These are phyloP conservation scores for Nymphalis c-album DNA, from an alignment of 2,888 invertebrate genomes.

Conservation along the genomic window DNA sequence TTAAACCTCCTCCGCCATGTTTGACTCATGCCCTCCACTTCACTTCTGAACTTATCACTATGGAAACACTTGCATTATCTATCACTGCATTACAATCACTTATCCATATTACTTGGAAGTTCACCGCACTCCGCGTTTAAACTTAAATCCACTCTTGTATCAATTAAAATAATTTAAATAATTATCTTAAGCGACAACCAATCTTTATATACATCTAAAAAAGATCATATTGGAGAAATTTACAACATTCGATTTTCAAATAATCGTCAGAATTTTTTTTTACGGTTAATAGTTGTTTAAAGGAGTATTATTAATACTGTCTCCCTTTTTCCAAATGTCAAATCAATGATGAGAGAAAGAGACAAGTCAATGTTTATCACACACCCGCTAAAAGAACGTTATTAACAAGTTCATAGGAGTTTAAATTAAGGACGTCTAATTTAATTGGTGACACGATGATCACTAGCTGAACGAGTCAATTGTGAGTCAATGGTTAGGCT, in stretches of 20 bases:
- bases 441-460: conserved; percentile 16
- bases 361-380: too few species aligned
- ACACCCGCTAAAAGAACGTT: too few species aligned
- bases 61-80: conserved; percentile 20
- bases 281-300: too few species aligned
- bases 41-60: conserved; percentile 20
- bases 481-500: conserved; percentile 3
- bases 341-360: too few species aligned
- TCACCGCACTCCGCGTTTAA: too few species aligned
- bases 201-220: not conserved
- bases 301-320: too few species aligned
- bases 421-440: conserved; percentile 3
- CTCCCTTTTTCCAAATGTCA: too few species aligned
- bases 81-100: not conserved
- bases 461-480: conserved; percentile 1
- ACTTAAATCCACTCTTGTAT: not conserved
- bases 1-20: conserved; percentile 65
- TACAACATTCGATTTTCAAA: too few species aligned
- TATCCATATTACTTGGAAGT: too few species aligned
- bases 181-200: not conserved
- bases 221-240: not conserved
- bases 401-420: not conserved
- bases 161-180: not conserved
- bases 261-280: too few species aligned
- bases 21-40: conserved; percentile 58